Conservation (phyloP, 2,113 vertebrate species). For the Apus apus region DNA sequence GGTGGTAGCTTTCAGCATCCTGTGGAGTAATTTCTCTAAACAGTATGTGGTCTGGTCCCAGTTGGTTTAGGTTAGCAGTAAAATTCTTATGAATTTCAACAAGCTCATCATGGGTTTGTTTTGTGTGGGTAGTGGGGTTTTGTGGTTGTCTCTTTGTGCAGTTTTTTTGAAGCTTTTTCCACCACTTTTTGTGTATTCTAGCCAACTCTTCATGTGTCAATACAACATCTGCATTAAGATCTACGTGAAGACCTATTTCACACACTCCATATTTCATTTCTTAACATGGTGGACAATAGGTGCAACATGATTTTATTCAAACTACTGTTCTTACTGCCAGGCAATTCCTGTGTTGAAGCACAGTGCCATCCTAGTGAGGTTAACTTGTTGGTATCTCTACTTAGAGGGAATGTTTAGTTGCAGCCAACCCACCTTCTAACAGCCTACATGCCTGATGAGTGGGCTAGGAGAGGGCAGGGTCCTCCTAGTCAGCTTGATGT, state of each 20-base stretch:
- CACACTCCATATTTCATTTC: neutral
- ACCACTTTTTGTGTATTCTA: neutral
- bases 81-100: neutral
- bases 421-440: too few species aligned
- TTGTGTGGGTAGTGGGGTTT: neutral
- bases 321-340: neutral
- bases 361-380: neutral
- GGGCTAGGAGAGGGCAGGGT: neutral
- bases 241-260: neutral
- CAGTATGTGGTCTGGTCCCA: neutral
- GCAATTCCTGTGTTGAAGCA: neutral
- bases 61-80: neutral
- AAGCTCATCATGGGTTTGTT: neutral
- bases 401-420: neutral
- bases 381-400: neutral
- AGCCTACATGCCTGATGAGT: fast-evolving
- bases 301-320: neutral
- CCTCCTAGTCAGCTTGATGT: too few species aligned
- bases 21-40: neutral
- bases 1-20: neutral
- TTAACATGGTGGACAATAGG: neutral
- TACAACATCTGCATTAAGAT: fast-evolving
- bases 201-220: neutral
- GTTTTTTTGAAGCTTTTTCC: neutral
- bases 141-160: neutral